Evolutionary conservation across 2,113 vertebrate genomes (phyloP), one percentile per base, ranked within the genome.

Genomic region (Oncorhynchus clarkii): DNA sequence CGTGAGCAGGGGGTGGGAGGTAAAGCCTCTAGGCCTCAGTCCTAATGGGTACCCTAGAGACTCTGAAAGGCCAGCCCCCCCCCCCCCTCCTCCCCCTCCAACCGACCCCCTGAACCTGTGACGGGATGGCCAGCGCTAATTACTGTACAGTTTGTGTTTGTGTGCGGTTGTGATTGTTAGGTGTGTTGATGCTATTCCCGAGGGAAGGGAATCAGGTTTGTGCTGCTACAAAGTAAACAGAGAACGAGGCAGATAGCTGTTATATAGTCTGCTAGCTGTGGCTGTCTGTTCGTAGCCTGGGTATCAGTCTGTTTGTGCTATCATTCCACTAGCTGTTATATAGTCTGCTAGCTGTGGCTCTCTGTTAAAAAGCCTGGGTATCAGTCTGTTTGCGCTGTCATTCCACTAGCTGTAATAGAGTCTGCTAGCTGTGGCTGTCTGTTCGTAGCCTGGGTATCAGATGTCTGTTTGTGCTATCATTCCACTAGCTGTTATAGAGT

Each of bases 31-130:
- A 27, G 77, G 78, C 69, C 76, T 80, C 72, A 13, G 4, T 84
- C 72, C 81, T 87, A 90, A 88, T 88, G 80, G 85, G 77, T 79
- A 82, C 84, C 84, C 85, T 71, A 67, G 89, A 88, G 90, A 89
- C 84, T 60, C 64, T 1, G 8, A 12, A 24, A 20, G 78, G 74
- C 67, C 5, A 34, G 67, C 62, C 31, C 57, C 64, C 70, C 73
- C 59, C 67, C 79, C 1, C 22, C 22, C 22, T 24, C 22, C 22
- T 24, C 22, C 22, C 22, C 85, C 75, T 27, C 84, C 73, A 1
- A 16, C 68, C 66, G 74, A 74, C 81, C 71, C 78, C 74, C 62
- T 80, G 83, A 88, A 87, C 74, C 81, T 78, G 34, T 39, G 34
- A 39, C 6, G 34, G 34, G 34, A 39, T 39, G 34, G 34, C 7